Evolutionary conservation across 2,113 vertebrate species (phyloP), one percentile per base, ranked within the genome.

Genomic region (Scolopax mira): DNA sequence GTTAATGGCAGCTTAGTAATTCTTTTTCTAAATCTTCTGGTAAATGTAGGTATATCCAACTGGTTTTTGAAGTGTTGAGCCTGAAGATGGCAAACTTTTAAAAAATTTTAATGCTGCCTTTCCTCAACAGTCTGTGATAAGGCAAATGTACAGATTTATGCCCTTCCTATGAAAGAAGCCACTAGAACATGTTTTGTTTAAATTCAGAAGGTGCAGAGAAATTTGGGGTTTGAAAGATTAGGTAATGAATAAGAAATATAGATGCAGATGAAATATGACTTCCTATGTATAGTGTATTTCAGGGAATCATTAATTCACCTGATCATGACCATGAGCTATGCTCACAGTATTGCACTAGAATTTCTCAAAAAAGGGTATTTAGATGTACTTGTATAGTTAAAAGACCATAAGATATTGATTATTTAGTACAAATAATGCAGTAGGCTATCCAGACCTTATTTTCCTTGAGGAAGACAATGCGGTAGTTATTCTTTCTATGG

Each of bases 401-500:
- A 94, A 97, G 92, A 96, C 66, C 46, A 41, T 97, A 97, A 98
- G 97, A 97, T 97, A 97, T 97, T 94, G 94, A 97, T 98, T 97
- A 91, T 95, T 96, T 96, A 97, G 86, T 82, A 93, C 92, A 97
- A 97, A 97, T 96, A 96, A 95, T 95, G 88, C 79, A 90, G 73
- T 86, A 80, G 88, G 90, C 66, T 94, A 89, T 95, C 89, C 90
- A 97, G 94, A 96, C 93, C 84, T 96, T 95, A 75, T 96, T 97
- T 98, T 98, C 94, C 88, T 80, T 51, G 85, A 95, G 91, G 93
- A 97, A 95, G 77, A 94, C 96, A 97, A 96, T 87, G 78, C 81
- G 92, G 79, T 93, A 96, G 96, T 97, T 96, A 96, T 97, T 97
- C 93, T 96, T 92, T 95, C 88, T 93, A n/a, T 84, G 67, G 42